A percentile compares a stretch with the other conserved stretches of the same genome.
Evolutionary conservation across 2,888 invertebrate species (phyloP).

Genomic region (Ellobium chinense): DNA sequence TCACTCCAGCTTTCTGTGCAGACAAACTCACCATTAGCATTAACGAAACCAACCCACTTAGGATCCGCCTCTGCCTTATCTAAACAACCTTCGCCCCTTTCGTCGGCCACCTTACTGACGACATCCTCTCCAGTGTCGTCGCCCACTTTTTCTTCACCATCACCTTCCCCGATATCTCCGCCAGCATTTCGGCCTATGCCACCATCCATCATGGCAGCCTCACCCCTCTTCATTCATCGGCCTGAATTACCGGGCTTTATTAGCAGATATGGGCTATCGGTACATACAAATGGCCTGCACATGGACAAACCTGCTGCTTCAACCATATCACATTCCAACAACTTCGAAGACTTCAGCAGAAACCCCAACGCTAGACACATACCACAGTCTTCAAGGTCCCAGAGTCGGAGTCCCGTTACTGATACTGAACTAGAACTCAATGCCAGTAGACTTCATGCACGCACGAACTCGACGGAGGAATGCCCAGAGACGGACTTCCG

Average conservation of each 20-base stretch:
- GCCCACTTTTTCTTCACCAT: background rate
- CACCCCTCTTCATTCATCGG: background rate
- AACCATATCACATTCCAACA: background rate
- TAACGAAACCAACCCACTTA: background rate
- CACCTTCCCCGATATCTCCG: background rate
- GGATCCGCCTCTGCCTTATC: background rate
- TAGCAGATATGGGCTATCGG: background rate
- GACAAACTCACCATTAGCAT: background rate
- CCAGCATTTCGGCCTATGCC: background rate
- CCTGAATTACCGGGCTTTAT: background rate
- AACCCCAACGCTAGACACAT: background rate
- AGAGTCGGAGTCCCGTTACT: background rate
- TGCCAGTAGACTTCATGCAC: no score
- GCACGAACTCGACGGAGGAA: background rate
- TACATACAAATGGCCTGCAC: background rate
- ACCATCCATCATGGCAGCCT: background rate
- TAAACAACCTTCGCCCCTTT: background rate
- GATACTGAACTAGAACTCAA: no score
- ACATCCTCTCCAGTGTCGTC: background rate
- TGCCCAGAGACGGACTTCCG: background rate
- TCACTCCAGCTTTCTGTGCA: background rate
- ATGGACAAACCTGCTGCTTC: background rate
- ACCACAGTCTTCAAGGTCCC: background rate
- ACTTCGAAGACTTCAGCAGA: background rate
- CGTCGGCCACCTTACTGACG: background rate